Evolutionary conservation across 2,797 vertebrate species (phyloP).

Genomic region (Sylvilagus floridanus): DNA sequence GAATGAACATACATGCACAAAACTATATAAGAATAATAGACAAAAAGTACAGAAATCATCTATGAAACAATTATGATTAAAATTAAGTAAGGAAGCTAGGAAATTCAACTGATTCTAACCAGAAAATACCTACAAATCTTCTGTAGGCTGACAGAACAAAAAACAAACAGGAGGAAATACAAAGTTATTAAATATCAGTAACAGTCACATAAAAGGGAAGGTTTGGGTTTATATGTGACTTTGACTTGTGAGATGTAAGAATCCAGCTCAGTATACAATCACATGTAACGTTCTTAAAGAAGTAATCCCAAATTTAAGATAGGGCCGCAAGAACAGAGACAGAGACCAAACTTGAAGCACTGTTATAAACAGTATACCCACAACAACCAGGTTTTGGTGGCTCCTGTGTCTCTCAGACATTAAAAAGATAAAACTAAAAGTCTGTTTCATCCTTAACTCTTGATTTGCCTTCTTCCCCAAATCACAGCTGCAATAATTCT

Average conservation of each 20-base stretch:
- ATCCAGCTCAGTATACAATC: not conserved
- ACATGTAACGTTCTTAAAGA: not conserved
- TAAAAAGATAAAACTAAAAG: slow-evolving; percentile 43
- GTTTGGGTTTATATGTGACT: not conserved
- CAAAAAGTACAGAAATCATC: not conserved
- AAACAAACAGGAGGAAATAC: not conserved
- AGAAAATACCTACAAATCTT: slow-evolving; percentile 18
- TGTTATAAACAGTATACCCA: slow-evolving; percentile 4
- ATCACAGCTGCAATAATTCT: not conserved
- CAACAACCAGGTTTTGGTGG: slow-evolving; percentile 6
- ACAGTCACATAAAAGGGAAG: not conserved
- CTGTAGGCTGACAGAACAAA: not conserved
- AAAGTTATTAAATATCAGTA: slow-evolving; percentile 40
- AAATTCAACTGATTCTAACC: not conserved
- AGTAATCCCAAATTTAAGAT: not conserved
- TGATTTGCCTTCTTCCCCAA: not conserved
- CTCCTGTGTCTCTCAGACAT: not conserved
- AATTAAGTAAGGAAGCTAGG: not conserved
- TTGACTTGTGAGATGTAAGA: not conserved
- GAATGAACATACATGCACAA: not conserved
- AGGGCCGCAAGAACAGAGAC: not conserved
- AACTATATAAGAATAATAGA: not conserved
- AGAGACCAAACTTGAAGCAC: slow-evolving; percentile 5
- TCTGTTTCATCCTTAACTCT: not conserved
- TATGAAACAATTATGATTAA: slow-evolving; percentile 42